Evolutionary conservation across 2,797 vertebrate genomes (phyloP).

Genomic region (Loriculus beryllinus): DNA sequence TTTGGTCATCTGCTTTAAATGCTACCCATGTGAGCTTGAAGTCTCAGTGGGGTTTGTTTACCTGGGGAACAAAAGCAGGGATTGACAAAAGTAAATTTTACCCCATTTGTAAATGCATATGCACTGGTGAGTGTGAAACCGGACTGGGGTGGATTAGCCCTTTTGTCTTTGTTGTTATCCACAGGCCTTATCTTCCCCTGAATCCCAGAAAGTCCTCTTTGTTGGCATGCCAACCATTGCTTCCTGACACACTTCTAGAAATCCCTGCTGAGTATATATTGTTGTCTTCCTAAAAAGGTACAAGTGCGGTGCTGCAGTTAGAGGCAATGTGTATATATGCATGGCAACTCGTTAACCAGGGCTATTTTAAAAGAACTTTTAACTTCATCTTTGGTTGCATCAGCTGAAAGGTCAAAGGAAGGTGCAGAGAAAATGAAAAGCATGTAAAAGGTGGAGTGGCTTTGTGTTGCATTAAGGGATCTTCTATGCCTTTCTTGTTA

Average conservation of each 20-base stretch:
- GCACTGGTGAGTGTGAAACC: not conserved
- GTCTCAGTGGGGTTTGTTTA: not conserved
- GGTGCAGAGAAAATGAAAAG: not conserved
- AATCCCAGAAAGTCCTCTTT: not conserved
- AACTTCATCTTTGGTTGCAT: not conserved
- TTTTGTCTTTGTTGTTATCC: not conserved
- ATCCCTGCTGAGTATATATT: not conserved
- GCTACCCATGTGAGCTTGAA: not conserved
- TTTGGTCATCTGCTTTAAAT: not conserved
- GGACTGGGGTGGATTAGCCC: not conserved
- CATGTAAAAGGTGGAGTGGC: not conserved
- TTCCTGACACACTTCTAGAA: not conserved
- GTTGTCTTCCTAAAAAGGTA: not conserved
- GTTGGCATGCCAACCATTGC: not conserved
- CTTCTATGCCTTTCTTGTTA: not conserved
- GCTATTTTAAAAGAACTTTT: not conserved
- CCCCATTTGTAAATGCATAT: not conserved
- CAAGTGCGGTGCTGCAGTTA: rapidly evolving
- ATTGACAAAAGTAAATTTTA: not conserved
- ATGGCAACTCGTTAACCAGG: not conserved
- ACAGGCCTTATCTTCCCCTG: not conserved
- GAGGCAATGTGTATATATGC: no score
- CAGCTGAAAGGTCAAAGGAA: not conserved
- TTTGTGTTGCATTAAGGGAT: not conserved
- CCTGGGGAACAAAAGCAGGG: not conserved